These are phyloP conservation scores for Umimayanthus chanpuru DNA, from an alignment of 92 coral and sea anemone genomes.

Conservation along the genomic window DNA sequence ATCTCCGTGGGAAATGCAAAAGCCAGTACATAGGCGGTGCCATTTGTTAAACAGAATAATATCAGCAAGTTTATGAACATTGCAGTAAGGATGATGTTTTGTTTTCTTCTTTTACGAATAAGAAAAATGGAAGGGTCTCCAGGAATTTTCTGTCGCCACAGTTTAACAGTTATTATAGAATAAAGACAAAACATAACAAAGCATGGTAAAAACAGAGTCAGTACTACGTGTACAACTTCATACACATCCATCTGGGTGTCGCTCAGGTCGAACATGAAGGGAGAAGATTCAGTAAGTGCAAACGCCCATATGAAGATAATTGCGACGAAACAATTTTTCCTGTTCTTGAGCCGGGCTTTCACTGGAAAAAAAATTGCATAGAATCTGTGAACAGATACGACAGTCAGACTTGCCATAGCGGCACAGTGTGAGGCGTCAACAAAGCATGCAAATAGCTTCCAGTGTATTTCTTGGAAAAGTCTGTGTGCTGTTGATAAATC, in stretches of 20 bases:
- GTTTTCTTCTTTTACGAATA: background rate
- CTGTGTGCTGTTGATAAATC: background rate
- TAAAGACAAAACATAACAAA: background rate
- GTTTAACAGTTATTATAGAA: slow-evolving; percentile 3
- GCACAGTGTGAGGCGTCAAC: background rate
- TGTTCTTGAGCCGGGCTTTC: slow-evolving; percentile 10
- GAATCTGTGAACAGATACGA: slow-evolving; percentile 13
- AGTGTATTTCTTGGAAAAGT: background rate
- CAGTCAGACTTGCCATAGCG: background rate
- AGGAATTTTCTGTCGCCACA: slow-evolving; percentile 9
- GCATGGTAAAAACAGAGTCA: background rate
- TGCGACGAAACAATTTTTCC: background rate
- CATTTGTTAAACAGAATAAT: background rate
- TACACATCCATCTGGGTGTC: background rate
- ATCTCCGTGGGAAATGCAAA: background rate
- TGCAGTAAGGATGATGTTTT: background rate
- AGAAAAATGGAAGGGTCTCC: background rate
- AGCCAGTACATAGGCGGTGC: background rate
- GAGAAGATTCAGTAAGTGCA: background rate
- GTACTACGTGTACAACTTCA: background rate
- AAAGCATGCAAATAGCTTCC: background rate
- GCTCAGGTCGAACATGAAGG: background rate
- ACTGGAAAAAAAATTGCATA: slow-evolving; percentile 20
- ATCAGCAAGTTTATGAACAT: background rate
- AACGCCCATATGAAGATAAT: background rate